These are phyloP conservation scores for Ditula angustiorana DNA, from an alignment of 2,888 invertebrate species.

Conservation along the genomic window DNA sequence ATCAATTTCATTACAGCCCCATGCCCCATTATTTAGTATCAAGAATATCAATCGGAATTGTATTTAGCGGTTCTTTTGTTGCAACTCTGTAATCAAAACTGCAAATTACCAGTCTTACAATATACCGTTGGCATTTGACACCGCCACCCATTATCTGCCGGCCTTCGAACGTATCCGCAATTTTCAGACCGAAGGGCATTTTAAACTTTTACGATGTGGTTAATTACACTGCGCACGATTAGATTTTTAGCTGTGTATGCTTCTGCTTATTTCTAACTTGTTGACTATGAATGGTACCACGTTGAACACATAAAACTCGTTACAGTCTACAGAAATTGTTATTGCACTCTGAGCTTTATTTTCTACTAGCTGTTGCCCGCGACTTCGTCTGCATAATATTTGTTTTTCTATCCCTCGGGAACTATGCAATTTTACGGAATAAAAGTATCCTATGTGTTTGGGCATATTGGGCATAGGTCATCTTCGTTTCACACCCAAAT, in stretches of 20 bases:
- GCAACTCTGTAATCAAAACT: background rate
- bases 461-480: too few species aligned
- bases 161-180: conserved; percentile 5
- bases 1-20: background rate
- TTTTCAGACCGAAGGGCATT: background rate
- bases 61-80: background rate
- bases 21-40: background rate
- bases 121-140: background rate
- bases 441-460: too few species aligned
- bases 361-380: too few species aligned
- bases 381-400: too few species aligned
- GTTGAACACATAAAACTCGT: too few species aligned
- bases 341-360: too few species aligned
- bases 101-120: background rate
- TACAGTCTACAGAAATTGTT: too few species aligned
- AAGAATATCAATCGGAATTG: background rate
- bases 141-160: background rate
- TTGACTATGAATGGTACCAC: too few species aligned
- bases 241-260: background rate
- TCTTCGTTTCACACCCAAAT: too few species aligned
- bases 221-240: background rate
- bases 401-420: too few species aligned
- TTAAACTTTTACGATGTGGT: background rate
- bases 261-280: background rate
- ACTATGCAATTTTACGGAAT: too few species aligned